Base-by-base conservation (phyloP, 2,888 invertebrate genomes). In the Enchytraeus crypticus region DNA sequence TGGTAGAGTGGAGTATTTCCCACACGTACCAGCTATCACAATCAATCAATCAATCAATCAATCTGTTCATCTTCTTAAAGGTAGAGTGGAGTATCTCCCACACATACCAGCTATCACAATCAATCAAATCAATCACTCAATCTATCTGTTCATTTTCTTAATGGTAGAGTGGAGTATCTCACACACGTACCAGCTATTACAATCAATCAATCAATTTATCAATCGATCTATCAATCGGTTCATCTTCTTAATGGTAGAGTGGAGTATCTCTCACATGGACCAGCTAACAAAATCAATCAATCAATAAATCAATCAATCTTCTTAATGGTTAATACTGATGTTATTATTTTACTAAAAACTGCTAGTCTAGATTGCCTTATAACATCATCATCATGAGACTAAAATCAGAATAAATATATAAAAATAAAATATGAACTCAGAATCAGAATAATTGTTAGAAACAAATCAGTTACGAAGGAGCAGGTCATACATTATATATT, bases 281-380 rank as follows among this genome's bases (percentile, higher is more conserved):
- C 88, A 85, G 80, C 92, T 43, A 43, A 43, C 11, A 43, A 14
- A 43, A 43, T n/a, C n/a, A 92, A 81, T 75, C 90, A 90, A 0
- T 87, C 87, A 2, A 96, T 93, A 73, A 93, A 92, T 74, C 90
- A 90, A 76, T 92, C 92, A 89, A 96, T 93, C 82, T 95, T 96
- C 72, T 90, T 88, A 55, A 97, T 91, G 2, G 96, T 96, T n/a
- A n/a, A n/a, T n/a, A n/a, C n/a, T n/a, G n/a, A n/a, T n/a, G n/a
- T n/a, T n/a, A n/a, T n/a, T n/a, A n/a, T n/a, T n/a, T n/a, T n/a
- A n/a, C n/a, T n/a, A n/a, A n/a, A n/a, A n/a, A n/a, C n/a, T n/a
- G n/a, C n/a, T n/a, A n/a, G n/a, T n/a, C n/a, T n/a, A n/a, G n/a
- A n/a, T n/a, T n/a, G n/a, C n/a, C n/a, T n/a, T n/a, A n/a, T n/a